These are phyloP conservation scores for Orientallactaga bullata DNA, from an alignment of 2,113 vertebrate species.

Conservation along the genomic window DNA sequence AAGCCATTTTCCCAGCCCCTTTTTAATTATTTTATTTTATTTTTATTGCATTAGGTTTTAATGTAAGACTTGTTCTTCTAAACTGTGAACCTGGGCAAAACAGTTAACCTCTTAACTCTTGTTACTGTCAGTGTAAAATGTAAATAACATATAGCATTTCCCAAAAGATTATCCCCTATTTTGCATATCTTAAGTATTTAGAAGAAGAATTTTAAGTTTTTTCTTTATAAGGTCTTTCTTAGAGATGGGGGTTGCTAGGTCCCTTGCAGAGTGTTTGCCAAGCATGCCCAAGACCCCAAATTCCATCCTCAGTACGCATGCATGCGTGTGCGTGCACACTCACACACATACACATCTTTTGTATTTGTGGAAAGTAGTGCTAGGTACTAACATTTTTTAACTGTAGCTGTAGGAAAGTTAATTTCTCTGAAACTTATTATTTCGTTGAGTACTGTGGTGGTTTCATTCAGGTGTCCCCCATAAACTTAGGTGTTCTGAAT, in stretches of 20 bases:
- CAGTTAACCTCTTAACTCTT: background rate
- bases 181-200: constrained; percentile 15
- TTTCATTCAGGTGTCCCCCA: too few species aligned
- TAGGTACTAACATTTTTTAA: constrained; percentile 25
- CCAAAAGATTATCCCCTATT: background rate
- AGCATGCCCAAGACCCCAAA: too few species aligned
- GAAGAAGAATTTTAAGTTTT: background rate
- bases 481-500: too few species aligned
- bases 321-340: too few species aligned
- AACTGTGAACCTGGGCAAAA: background rate
- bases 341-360: background rate
- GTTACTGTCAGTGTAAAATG: background rate
- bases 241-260: too few species aligned
- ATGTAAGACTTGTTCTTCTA: constrained; percentile 8
- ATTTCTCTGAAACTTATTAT: background rate
- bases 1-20: too few species aligned
- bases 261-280: too few species aligned
- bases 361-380: background rate
- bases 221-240: background rate
- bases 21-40: too few species aligned
- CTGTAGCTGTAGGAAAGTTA: background rate
- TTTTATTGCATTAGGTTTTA: background rate
- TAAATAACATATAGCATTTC: constrained; percentile 20
- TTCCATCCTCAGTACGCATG: too few species aligned
- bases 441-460: too few species aligned